Evolutionary conservation across 2,113 vertebrate genomes (phyloP).

Genomic region (Anolis carolinensis): DNA sequence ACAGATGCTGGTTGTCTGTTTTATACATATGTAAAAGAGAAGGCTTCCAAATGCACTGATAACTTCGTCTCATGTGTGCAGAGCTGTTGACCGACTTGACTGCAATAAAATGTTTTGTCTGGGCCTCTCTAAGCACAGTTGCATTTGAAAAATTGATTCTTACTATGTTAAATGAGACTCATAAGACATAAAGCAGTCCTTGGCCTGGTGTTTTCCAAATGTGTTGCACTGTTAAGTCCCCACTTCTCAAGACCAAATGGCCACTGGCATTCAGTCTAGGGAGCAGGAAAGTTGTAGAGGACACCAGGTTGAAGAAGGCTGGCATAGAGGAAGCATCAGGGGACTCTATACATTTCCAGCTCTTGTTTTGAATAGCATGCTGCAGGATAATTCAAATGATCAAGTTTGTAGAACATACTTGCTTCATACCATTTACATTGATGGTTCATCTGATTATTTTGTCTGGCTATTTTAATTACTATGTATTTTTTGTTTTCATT

Average conservation of each 20-base stretch:
- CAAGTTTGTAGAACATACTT: not conserved
- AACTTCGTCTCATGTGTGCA: slow-evolving; percentile 12
- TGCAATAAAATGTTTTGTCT: slow-evolving; percentile 24
- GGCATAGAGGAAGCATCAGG: not conserved
- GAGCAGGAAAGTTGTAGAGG: not conserved
- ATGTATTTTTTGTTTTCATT: fast-evolving
- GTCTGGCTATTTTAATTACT: not conserved
- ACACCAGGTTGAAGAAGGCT: not conserved
- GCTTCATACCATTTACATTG: not conserved
- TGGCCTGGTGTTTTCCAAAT: not conserved
- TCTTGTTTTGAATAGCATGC: not conserved
- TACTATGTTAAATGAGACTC: not conserved
- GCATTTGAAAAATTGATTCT: slow-evolving; percentile 1
- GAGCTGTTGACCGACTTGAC: not conserved
- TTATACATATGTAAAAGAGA: not conserved
- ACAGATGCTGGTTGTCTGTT: not conserved
- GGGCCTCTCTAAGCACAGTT: not conserved
- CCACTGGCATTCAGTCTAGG: not conserved
- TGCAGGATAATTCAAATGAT: slow-evolving; percentile 4
- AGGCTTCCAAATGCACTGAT: slow-evolving; percentile 32
- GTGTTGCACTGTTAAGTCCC: not conserved
- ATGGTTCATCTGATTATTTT: slow-evolving; percentile 18
- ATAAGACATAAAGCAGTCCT: not conserved
- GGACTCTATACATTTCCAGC: not conserved
- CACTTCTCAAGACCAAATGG: not conserved